Conservation (phyloP, 2,113 vertebrate species). For the Ranitomeya variabilis region DNA sequence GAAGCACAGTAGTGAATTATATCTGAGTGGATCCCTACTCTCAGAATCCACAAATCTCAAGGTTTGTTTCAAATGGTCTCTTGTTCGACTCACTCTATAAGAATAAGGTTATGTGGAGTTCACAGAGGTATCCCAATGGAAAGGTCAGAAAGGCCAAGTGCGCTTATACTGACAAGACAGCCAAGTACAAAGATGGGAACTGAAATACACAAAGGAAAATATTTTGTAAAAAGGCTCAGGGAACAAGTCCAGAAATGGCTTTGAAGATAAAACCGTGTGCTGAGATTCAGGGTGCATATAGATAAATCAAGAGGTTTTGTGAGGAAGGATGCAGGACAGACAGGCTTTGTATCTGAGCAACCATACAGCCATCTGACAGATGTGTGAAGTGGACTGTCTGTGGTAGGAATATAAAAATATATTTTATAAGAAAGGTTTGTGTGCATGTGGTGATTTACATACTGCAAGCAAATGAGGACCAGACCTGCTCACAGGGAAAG, state of each 20-base stretch:
- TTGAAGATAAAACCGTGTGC: conserved; percentile 32
- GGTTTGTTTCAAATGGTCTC: background rate
- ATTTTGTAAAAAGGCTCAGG: conserved; percentile 11
- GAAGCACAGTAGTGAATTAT: background rate
- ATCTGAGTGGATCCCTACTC: background rate
- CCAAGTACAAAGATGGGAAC: conserved; percentile 25
- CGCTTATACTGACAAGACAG: conserved; percentile 7
- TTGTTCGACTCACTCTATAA: background rate
- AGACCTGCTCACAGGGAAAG: background rate
- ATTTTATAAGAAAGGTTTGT: background rate
- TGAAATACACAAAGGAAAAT: conserved; percentile 23
- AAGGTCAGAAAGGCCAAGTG: conserved; percentile 19
- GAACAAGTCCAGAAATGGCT: conserved; percentile 10
- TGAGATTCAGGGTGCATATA: background rate
- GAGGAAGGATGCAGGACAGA: conserved; percentile 14
- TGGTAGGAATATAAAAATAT: background rate
- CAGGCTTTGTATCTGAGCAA: background rate
- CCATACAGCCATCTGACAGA: background rate
- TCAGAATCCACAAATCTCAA: background rate
- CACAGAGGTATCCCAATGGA: conserved; percentile 15
- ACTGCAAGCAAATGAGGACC: background rate
- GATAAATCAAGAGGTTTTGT: conserved; percentile 26
- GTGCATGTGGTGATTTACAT: background rate
- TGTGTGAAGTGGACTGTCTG: background rate
- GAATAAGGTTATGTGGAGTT: background rate